Conservation (phyloP, 2,113 vertebrate genomes). For the Pteropus alecto region DNA sequence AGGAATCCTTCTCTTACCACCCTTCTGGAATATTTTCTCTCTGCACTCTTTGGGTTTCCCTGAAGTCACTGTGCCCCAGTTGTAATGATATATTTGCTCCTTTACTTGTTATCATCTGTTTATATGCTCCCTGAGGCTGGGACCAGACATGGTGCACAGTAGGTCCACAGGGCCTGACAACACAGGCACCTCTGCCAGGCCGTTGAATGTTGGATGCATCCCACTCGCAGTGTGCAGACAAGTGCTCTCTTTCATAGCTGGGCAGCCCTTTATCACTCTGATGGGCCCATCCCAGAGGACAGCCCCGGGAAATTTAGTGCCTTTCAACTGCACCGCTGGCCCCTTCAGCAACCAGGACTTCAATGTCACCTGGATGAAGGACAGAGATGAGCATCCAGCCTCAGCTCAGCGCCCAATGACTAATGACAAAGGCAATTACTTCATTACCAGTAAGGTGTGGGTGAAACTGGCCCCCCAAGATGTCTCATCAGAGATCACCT, state of each 20-base stretch:
- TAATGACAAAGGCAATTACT: neutral
- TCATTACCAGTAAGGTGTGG: neutral
- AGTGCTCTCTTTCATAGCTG: neutral
- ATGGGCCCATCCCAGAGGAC: neutral
- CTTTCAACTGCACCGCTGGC: slow-evolving; percentile 31
- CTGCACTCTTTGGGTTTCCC: neutral
- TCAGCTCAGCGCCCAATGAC: neutral
- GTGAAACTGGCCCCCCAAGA: neutral
- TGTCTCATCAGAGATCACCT: neutral
- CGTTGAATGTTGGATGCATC: fast-evolving
- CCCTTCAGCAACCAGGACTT: neutral
- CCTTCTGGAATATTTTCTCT: neutral
- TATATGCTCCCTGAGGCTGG: neutral
- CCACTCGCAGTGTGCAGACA: fast-evolving
- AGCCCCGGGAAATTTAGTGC: neutral
- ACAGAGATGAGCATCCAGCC: neutral
- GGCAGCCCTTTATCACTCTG: slow-evolving; percentile 31
- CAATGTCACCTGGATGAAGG: slow-evolving; percentile 47
- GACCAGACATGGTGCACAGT: neutral
- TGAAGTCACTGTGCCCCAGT: neutral
- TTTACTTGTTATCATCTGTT: neutral
- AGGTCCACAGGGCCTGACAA: neutral
- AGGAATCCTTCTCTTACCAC: neutral
- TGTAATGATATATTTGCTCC: neutral
- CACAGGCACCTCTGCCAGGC: fast-evolving